phyloP scores from a whole-genome alignment of 2,888 invertebrate genomes.

The Drosophila mimica region DNA sequence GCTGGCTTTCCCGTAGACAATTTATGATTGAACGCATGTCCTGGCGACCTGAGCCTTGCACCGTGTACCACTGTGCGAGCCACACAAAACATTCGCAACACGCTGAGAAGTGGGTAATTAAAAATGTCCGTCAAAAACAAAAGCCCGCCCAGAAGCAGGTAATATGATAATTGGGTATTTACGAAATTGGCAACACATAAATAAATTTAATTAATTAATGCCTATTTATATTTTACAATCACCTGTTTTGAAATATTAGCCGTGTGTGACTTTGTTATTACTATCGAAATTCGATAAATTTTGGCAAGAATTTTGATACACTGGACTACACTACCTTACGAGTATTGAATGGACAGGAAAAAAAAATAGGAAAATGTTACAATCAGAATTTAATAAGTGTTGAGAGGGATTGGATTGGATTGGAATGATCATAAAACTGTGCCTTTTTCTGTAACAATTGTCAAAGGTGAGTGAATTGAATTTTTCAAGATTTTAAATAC shows the following conservation, averaged over 20 bases:
- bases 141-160: not conserved
- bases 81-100: not conserved
- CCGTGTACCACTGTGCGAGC: slow-evolving; percentile 2
- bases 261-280: not conserved
- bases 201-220: not conserved
- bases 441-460: not conserved
- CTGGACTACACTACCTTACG: no score
- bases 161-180: not conserved
- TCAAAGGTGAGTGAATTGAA: not conserved
- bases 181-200: not conserved
- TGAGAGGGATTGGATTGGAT: no score
- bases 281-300: not conserved
- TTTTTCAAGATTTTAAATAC: not conserved
- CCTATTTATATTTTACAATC: not conserved
- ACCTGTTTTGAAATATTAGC: not conserved
- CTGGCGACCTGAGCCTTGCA: slow-evolving; percentile 15
- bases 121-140: not conserved
- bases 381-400: not conserved
- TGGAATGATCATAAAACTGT: no score
- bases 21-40: slow-evolving; percentile 76
- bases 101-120: not conserved
- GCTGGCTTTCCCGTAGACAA: slow-evolving; percentile 64
- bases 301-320: not conserved
- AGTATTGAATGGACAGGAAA: not conserved
- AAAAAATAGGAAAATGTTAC: not conserved